Evolutionary conservation across 2,113 vertebrate species (phyloP).

Genomic region (Cardinalis cardinalis): DNA sequence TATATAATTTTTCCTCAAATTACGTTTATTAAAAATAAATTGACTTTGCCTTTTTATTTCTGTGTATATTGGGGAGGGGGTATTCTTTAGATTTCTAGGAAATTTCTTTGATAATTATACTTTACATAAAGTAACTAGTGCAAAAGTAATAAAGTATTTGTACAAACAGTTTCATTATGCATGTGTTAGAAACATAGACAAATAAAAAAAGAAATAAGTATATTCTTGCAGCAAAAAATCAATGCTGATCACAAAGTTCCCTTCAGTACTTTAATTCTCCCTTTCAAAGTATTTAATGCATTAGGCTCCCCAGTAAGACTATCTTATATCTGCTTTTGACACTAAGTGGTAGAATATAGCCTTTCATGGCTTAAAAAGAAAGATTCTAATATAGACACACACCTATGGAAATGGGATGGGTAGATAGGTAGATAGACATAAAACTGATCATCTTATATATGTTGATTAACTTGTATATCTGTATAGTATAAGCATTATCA

Average conservation of each 20-base stretch:
- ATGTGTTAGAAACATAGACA: background rate
- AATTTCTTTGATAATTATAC: background rate
- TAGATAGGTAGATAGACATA: background rate
- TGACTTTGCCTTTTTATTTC: background rate
- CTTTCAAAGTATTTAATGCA: background rate
- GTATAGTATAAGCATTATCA: background rate
- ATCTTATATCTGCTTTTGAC: slow-evolving; percentile 5
- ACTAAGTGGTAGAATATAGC: background rate
- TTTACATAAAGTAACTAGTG: background rate
- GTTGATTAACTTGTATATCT: background rate
- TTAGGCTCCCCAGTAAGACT: background rate
- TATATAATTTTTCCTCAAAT: slow-evolving; percentile 28
- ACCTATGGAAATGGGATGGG: background rate
- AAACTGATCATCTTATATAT: fast-evolving
- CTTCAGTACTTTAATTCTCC: background rate
- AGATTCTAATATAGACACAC: background rate
- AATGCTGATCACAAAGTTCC: background rate
- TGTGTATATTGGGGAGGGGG: background rate
- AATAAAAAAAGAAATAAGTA: background rate
- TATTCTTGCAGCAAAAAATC: background rate
- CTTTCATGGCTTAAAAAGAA: background rate
- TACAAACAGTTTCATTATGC: background rate
- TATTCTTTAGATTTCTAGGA: background rate
- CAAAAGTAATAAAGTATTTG: background rate
- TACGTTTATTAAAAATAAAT: background rate